Evolutionary conservation across 2,113 vertebrate species (phyloP).

Genomic region (Xenopus borealis): DNA sequence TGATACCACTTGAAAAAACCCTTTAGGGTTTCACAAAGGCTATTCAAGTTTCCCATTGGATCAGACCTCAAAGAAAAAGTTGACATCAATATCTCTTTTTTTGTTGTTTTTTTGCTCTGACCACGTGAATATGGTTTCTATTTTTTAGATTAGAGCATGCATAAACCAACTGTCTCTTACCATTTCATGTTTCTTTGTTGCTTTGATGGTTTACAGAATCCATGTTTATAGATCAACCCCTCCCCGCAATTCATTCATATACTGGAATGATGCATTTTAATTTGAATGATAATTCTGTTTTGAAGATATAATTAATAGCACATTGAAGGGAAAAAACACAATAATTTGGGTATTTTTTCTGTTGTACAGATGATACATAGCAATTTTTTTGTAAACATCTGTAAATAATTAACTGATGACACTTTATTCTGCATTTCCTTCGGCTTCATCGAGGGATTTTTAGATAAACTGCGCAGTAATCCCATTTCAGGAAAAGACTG

Average conservation of each 20-base stretch:
- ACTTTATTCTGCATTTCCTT: slow-evolving; percentile 63
- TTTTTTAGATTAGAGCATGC: slow-evolving; percentile 67
- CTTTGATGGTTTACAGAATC: slow-evolving; percentile 77
- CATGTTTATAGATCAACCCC: slow-evolving; percentile 58
- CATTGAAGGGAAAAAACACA: slow-evolving; percentile 51
- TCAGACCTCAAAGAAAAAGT: slow-evolving; percentile 72
- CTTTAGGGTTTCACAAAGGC: slow-evolving; percentile 57
- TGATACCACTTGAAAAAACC: slow-evolving; percentile 59
- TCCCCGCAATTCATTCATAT: slow-evolving; percentile 63
- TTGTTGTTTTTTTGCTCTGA: slow-evolving; percentile 30
- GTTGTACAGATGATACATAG: slow-evolving; percentile 62
- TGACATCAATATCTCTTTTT: slow-evolving; percentile 67
- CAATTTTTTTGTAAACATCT: slow-evolving; percentile 63
- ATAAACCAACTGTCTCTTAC: slow-evolving; percentile 70
- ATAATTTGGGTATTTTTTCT: slow-evolving; percentile 52
- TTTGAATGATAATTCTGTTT: slow-evolving; percentile 78
- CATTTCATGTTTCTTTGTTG: slow-evolving; percentile 70
- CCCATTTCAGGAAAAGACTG: slow-evolving; percentile 51
- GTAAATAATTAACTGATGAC: slow-evolving; percentile 69
- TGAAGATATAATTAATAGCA: slow-evolving; percentile 81
- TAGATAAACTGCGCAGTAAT: slow-evolving; percentile 58
- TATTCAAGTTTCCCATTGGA: slow-evolving; percentile 57
- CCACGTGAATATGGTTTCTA: slow-evolving; percentile 66
- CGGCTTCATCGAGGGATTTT: slow-evolving; percentile 65
- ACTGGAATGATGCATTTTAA: slow-evolving; percentile 76